Evolutionary conservation across 2,113 vertebrate genomes (phyloP).

Genomic region (Rhizomys pruinosus): DNA sequence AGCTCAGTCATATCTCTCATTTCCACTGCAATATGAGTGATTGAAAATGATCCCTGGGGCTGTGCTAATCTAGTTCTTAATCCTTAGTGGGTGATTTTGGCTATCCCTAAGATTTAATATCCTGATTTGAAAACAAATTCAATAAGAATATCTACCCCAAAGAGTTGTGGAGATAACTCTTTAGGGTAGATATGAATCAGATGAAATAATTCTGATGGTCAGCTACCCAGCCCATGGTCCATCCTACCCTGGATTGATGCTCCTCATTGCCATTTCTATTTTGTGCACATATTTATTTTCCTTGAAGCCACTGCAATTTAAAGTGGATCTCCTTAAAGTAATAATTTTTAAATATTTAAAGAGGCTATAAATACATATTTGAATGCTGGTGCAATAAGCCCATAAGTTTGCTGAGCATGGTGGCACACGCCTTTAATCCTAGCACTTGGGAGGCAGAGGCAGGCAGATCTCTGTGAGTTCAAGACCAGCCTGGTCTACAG

Average conservation of each 20-base stretch:
- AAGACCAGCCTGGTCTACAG: too few relatives aligned
- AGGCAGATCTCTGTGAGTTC: too few relatives aligned
- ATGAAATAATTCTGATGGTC: neutral
- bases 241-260: neutral
- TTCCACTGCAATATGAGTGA: neutral
- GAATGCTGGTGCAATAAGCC: neutral
- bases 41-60: too few relatives aligned
- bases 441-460: too few relatives aligned
- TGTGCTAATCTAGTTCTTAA: neutral
- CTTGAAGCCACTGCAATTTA: neutral
- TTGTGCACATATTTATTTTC: neutral
- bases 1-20: neutral
- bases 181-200: neutral
- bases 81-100: neutral
- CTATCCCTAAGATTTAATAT: neutral
- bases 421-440: too few relatives aligned
- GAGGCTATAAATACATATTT: neutral
- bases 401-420: too few relatives aligned
- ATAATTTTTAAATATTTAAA: slow-evolving; percentile 2
- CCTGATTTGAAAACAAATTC: neutral
- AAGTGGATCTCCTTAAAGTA: neutral
- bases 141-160: neutral
- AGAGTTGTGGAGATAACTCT: neutral
- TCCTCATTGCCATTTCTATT: neutral
- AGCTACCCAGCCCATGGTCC: neutral